These are phyloP conservation scores for Oscheius sp. DNA, from an alignment of 2,888 invertebrate genomes.

Conservation along the genomic window DNA sequence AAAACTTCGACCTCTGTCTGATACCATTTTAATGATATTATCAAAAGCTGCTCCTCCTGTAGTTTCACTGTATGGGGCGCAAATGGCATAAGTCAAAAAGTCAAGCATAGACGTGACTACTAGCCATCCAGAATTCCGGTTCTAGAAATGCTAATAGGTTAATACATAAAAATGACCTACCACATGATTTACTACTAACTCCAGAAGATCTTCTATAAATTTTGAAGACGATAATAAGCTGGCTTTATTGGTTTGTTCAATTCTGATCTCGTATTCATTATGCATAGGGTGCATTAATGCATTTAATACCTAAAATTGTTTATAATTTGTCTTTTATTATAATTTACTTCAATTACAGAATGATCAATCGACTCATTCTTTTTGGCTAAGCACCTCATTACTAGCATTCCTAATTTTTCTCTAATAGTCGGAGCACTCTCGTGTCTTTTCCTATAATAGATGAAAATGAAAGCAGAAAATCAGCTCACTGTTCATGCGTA, in stretches of 20 bases:
- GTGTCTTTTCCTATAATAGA: neutral
- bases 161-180: slow-evolving; percentile 76
- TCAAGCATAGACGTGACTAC: slow-evolving; percentile 97
- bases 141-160: slow-evolving; percentile 74
- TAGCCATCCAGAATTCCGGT: slow-evolving; percentile 89
- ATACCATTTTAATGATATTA: slow-evolving; percentile 89
- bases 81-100: slow-evolving; percentile 94
- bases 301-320: slow-evolving; percentile 85
- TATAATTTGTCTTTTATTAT: neutral
- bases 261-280: slow-evolving; percentile 91
- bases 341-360: slow-evolving; percentile 79
- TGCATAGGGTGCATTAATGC: slow-evolving; percentile 96
- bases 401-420: slow-evolving; percentile 90
- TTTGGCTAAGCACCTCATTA: slow-evolving; percentile 86
- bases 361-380: slow-evolving; percentile 90
- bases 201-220: slow-evolving; percentile 90
- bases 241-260: slow-evolving; percentile 94
- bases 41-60: slow-evolving; percentile 84
- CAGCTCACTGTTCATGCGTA: slow-evolving; percentile 61
- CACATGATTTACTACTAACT: slow-evolving; percentile 93
- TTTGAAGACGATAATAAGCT: slow-evolving; percentile 84
- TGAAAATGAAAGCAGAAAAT: neutral
- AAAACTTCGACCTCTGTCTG: slow-evolving; percentile 86
- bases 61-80: slow-evolving; percentile 98
- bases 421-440: slow-evolving; percentile 76